These are phyloP conservation scores for Pseudopleuronectes americanus DNA, from an alignment of 2,797 vertebrate species.

Conservation along the genomic window DNA sequence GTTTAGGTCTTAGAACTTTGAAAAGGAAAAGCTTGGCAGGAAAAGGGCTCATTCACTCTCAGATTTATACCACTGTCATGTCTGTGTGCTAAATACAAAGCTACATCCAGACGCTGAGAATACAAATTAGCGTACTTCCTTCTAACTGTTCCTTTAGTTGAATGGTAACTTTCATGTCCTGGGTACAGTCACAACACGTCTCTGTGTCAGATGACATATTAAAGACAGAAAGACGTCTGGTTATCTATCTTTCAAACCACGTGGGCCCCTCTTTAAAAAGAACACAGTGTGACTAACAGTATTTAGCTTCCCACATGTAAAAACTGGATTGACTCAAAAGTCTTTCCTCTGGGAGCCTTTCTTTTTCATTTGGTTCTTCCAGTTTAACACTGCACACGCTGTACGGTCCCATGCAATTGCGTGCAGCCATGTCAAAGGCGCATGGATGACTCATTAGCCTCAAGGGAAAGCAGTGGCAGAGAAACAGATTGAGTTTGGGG, in stretches of 20 bases:
- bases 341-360: slow-evolving; percentile 44
- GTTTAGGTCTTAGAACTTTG: no score
- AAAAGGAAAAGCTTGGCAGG: background rate
- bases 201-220: background rate
- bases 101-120: background rate
- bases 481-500: slow-evolving; percentile 52
- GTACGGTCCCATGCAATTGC: slow-evolving; percentile 52
- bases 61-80: background rate
- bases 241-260: slow-evolving; percentile 8
- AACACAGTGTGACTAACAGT: slow-evolving; percentile 44
- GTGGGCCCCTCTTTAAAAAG: slow-evolving; percentile 20
- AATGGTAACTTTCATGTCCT: no score
- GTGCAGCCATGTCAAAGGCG: slow-evolving; percentile 64
- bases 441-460: slow-evolving; percentile 74
- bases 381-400: slow-evolving; percentile 42
- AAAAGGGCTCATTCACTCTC: background rate
- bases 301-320: slow-evolving; percentile 48
- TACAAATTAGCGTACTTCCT: no score
- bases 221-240: background rate
- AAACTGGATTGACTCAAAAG: slow-evolving; percentile 49
- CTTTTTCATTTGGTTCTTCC: slow-evolving; percentile 13
- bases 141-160: background rate
- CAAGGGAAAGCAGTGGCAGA: slow-evolving; percentile 52
- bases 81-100: background rate
- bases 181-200: no score